Conservation (phyloP, 2,888 invertebrate species). For the Leucoma salicis region DNA sequence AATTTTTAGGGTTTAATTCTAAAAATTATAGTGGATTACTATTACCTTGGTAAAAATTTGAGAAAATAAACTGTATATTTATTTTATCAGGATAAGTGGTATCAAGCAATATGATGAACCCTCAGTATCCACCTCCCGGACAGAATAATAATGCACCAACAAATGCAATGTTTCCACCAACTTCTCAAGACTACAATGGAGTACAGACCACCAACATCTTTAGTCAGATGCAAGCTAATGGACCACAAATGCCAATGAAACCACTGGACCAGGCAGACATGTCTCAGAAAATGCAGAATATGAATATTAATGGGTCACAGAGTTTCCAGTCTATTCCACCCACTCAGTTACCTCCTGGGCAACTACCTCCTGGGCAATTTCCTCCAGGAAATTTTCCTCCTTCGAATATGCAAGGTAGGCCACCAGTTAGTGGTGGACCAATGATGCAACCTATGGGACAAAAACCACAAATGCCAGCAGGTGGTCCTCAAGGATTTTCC, state of each 20-base stretch:
- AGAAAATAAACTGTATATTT: not conserved
- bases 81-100: conserved; percentile 46
- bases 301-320: conserved; percentile 68
- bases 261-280: conserved; percentile 56
- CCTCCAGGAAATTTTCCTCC: conserved; percentile 41
- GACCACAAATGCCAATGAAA: conserved; percentile 30
- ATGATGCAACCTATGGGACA: not conserved
- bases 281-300: conserved; percentile 73
- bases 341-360: conserved; percentile 61
- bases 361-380: conserved; percentile 48
- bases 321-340: conserved; percentile 54
- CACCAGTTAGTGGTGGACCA: conserved; percentile 41
- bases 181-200: conserved; percentile 67
- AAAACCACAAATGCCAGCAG: conserved; percentile 43
- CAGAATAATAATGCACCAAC: conserved; percentile 71
- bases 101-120: conserved; percentile 70
- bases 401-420: conserved; percentile 35
- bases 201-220: conserved; percentile 66
- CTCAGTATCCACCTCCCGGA: conserved; percentile 73
- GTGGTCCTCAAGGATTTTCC: conserved; percentile 44
- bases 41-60: no score
- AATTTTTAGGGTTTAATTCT: no score
- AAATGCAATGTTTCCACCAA: conserved; percentile 64
- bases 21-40: no score
- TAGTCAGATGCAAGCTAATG: conserved; percentile 51